Conservation (phyloP, 2,888 invertebrate genomes). For the Spodoptera littoralis region DNA sequence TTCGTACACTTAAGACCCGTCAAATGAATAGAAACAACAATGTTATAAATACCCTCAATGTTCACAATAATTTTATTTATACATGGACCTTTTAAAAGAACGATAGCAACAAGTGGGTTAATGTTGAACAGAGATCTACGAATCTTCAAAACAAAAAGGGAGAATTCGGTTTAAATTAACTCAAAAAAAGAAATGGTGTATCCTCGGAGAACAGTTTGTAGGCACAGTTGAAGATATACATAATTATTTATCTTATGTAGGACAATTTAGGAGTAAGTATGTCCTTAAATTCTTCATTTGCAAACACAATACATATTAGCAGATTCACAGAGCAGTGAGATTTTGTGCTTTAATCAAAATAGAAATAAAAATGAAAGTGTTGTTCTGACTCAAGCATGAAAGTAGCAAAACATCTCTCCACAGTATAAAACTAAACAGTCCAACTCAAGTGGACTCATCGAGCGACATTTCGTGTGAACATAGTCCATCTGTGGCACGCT, state of each 20-base stretch:
- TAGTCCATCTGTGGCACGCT: slow-evolving; percentile 65
- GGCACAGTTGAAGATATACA: too few relatives aligned
- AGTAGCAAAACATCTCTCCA: slow-evolving; percentile 36
- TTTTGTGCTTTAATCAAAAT: not conserved
- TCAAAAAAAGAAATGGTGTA: not conserved
- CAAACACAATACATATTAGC: too few relatives aligned
- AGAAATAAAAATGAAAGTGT: not conserved
- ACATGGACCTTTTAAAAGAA: too few relatives aligned
- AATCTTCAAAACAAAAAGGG: slow-evolving; percentile 23
- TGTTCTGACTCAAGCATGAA: slow-evolving; percentile 29
- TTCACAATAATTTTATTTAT: too few relatives aligned
- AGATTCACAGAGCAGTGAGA: not conserved
- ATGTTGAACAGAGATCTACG: slow-evolving; percentile 44
- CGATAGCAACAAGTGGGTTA: too few relatives aligned
- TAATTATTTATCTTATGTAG: too few relatives aligned
- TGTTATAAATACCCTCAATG: too few relatives aligned
- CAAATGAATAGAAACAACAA: too few relatives aligned
- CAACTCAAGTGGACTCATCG: slow-evolving; percentile 64
- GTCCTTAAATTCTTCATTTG: too few relatives aligned
- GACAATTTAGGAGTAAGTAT: too few relatives aligned
- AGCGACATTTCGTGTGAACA: slow-evolving; percentile 82
- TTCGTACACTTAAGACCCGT: too few relatives aligned
- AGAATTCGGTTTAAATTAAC: slow-evolving; percentile 1
- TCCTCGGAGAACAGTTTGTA: too few relatives aligned
- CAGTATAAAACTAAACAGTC: slow-evolving; percentile 49